phyloP scores from a whole-genome alignment of 2,888 invertebrate genomes.

The Eristalis tenax region DNA sequence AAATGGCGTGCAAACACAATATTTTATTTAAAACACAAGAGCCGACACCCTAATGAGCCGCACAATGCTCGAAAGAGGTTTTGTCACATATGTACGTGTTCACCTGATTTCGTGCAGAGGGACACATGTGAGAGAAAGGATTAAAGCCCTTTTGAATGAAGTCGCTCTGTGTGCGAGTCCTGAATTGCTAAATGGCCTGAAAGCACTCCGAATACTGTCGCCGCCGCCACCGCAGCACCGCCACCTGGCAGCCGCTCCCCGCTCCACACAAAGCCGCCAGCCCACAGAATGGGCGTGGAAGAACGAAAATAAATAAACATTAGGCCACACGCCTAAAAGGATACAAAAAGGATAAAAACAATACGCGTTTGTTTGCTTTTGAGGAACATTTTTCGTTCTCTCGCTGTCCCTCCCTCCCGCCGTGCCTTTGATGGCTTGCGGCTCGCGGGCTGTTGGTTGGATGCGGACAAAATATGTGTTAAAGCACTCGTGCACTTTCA shows the following conservation, averaged over 20 bases:
- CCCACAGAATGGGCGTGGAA: constrained; percentile 2
- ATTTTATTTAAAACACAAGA: constrained; percentile 25
- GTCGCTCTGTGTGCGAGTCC: constrained; percentile 36
- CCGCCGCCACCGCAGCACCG: background rate
- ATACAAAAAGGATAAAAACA: constrained; percentile 34
- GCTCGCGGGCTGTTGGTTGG: background rate
- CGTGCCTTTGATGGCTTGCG: constrained; percentile 20
- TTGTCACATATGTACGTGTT: constrained; percentile 41
- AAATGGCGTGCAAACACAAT: constrained; percentile 45
- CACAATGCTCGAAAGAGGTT: constrained; percentile 40
- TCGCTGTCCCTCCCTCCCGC: background rate
- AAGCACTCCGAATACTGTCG: constrained; percentile 6
- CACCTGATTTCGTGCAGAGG: constrained; percentile 34
- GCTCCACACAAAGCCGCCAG: background rate
- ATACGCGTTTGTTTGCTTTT: constrained; percentile 32
- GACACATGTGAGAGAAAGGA: constrained; percentile 35
- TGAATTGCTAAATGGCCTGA: constrained; percentile 63
- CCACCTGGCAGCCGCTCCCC: background rate
- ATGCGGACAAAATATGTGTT: background rate
- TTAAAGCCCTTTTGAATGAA: constrained; percentile 49
- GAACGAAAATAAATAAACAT: constrained; percentile 41
- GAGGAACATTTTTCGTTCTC: constrained; percentile 9
- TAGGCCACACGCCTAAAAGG: constrained; percentile 31
- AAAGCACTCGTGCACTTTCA: constrained; percentile 11
- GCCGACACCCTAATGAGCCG: constrained; percentile 46